Conservation (phyloP, 1,140 invertebrate species). For the Physella acuta region DNA sequence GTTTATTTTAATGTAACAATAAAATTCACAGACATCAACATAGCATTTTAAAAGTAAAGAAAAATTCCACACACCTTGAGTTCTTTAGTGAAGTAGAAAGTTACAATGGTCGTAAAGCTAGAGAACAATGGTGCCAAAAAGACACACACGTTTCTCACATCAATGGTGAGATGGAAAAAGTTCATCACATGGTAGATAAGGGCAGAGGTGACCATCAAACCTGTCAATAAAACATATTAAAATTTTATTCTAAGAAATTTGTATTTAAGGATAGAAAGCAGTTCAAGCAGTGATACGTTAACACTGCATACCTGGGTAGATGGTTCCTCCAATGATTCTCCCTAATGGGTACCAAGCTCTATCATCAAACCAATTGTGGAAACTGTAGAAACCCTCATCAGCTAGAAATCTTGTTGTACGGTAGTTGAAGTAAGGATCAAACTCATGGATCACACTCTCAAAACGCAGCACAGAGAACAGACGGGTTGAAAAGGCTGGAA, state of each 20-base stretch:
- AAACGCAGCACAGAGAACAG: slow-evolving; percentile 95
- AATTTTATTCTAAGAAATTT: too few relatives aligned
- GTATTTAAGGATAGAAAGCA: too few relatives aligned
- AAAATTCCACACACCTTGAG: slow-evolving; percentile 78
- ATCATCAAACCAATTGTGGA: slow-evolving; percentile 99
- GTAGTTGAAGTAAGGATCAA: slow-evolving; percentile 99
- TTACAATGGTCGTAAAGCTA: slow-evolving; percentile 91
- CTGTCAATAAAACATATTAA: slow-evolving; percentile 35
- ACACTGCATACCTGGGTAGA: slow-evolving; percentile 92
- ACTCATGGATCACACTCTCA: slow-evolving; percentile 98
- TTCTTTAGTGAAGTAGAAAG: slow-evolving; percentile 94
- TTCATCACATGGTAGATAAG: slow-evolving; percentile 84
- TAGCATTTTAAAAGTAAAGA: too few relatives aligned
- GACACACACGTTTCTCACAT: slow-evolving; percentile 96
- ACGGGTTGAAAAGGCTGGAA: slow-evolving; percentile 89
- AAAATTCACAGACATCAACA: too few relatives aligned
- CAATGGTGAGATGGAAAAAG: slow-evolving; percentile 89
- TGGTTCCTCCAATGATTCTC: slow-evolving; percentile 90
- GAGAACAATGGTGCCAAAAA: slow-evolving; percentile 97
- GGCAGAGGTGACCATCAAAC: slow-evolving; percentile 96
- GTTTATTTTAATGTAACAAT: too few relatives aligned
- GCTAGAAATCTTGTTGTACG: slow-evolving; percentile 91
- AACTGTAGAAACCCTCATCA: slow-evolving; percentile 95
- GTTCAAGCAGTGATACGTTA: too few relatives aligned
- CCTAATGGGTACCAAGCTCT: slow-evolving; percentile 97